Percentiles rank a stretch among this genome's conserved stretches.
Evolutionary conservation across 2,888 invertebrate genomes (phyloP).

Genomic region (Altica lythri): DNA sequence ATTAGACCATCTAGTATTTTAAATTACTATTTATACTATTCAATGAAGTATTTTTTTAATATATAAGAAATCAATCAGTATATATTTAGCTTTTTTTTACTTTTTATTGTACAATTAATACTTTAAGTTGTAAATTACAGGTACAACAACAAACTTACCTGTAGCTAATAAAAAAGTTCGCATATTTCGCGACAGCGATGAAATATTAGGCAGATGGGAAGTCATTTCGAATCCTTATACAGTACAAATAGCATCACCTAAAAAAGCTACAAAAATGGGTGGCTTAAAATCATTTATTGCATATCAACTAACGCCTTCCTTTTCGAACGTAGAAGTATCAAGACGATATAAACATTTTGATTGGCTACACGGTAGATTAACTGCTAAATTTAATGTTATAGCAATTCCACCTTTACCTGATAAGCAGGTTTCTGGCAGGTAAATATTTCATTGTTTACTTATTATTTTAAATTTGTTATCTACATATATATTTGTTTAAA

Average conservation of each 20-base stretch:
- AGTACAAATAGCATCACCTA: constrained; percentile 91
- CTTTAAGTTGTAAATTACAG: too few relatives aligned
- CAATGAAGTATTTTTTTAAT: too few relatives aligned
- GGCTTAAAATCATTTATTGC: constrained; percentile 97
- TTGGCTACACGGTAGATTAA: constrained; percentile 94
- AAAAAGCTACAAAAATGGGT: constrained; percentile 96
- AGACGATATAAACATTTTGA: constrained; percentile 98
- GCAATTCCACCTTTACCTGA: constrained; percentile 97
- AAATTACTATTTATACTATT: too few relatives aligned
- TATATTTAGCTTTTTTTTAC: too few relatives aligned
- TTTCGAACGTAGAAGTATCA: constrained; percentile 90
- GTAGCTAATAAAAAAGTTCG: constrained; percentile 59
- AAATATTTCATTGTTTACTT: not conserved
- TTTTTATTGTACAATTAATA: too few relatives aligned
- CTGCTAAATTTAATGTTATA: constrained; percentile 91
- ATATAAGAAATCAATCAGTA: too few relatives aligned
- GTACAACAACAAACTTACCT: constrained; percentile 65
- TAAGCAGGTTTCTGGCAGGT: constrained; percentile 75
- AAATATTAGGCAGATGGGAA: constrained; percentile 78
- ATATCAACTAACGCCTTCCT: constrained; percentile 93
- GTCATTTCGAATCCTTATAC: constrained; percentile 73
- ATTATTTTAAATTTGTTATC: not conserved
- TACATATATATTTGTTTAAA: not conserved
- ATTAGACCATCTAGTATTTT: too few relatives aligned
- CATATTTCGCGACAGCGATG: constrained; percentile 68